phyloP scores from a whole-genome alignment of 2,888 invertebrate species.

The Argyra leucocephala region DNA sequence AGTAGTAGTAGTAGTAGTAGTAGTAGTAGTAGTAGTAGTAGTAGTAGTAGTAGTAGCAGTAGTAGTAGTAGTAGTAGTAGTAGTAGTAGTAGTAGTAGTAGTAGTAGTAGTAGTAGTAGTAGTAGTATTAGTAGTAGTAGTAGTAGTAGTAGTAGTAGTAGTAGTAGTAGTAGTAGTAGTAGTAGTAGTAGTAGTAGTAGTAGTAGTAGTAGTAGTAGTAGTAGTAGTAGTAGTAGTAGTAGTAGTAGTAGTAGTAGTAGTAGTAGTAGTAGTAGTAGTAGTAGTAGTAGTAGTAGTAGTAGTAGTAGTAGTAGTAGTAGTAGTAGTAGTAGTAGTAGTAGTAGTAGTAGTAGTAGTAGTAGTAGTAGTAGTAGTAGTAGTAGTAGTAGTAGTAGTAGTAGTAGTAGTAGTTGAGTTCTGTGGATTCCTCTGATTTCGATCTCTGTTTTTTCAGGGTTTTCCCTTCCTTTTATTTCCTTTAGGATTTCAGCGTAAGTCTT shows the following conservation, averaged over 20 bases:
- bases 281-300: slow-evolving; percentile 10
- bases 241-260: slow-evolving; percentile 15
- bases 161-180: neutral
- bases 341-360: slow-evolving; percentile 9
- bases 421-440: no score
- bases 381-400: slow-evolving; percentile 11
- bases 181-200: neutral
- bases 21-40: neutral
- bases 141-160: neutral
- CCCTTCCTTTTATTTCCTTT: no score
- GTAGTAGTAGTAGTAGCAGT: neutral
- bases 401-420: no score
- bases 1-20: neutral
- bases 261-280: slow-evolving; percentile 14
- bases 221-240: slow-evolving; percentile 12
- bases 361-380: slow-evolving; percentile 9
- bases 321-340: neutral
- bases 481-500: no score
- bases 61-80: neutral
- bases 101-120: neutral
- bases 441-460: no score
- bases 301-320: slow-evolving; percentile 11
- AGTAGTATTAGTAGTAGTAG: no score
- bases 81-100: neutral
- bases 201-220: slow-evolving; percentile 13